Base-by-base conservation (phyloP, 2,113 vertebrate genomes). In the Thymallus thymallus region DNA sequence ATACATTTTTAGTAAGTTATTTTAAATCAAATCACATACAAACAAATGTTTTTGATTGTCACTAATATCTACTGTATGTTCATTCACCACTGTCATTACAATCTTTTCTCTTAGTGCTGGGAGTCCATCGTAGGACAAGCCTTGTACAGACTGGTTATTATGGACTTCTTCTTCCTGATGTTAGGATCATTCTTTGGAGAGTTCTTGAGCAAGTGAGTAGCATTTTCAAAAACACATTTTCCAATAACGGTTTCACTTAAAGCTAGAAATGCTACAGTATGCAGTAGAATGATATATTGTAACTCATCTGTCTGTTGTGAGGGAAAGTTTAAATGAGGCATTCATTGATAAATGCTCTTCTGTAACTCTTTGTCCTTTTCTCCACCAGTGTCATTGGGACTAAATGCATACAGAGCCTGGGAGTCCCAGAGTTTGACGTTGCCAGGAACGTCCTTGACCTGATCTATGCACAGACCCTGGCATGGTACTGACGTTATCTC, bases 391-490 rank as follows among this genome's bases (percentile, higher is more conserved):
- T 98, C 80, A 88, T 98, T 68, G 95, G 96, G 71, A 96, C 82
- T 1, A 91, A 29, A 32, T 82, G 93, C 24, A 77, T 86, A 0
- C 82, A 78, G 51, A 92, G 74, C 30, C 81, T 93, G 14, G 95
- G 96, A 2, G 76, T 88, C 69, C 96, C 96, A 56, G 96, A 99
- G 84, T 99, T 99, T 80, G 96, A 99, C 18, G 93, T 99, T 0
- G 96, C 94, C 56, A 92, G 95, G 78, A 99, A 98, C 26, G 95
- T 99, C 29, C 91, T 99, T 2, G 94, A 98, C 76, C 90, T 99
- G 75, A 98, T 98, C 82, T 98, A 98, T 0, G 92, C 94, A 18
- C 98, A 99, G 86, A 97, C 96, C 18, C 90, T 99, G 71, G 92
- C 94, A 69, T 99, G 98, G 98, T 98, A 88, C 55, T 58, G 16